phyloP scores from a whole-genome alignment of 2,797 vertebrate genomes.

The Amazonetta brasiliensis region DNA sequence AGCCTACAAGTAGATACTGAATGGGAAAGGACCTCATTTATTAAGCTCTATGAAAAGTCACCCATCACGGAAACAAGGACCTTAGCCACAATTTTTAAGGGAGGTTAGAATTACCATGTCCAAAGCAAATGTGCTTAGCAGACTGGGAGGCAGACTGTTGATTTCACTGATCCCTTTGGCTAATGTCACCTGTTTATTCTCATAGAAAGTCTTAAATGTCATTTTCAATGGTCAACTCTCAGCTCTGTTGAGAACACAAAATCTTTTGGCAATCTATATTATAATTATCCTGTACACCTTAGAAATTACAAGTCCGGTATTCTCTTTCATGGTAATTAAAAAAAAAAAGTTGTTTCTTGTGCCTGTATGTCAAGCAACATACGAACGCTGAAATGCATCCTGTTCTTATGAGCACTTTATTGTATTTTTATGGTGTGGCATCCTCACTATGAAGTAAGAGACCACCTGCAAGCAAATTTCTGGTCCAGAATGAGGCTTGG shows the following conservation, averaged over 20 bases:
- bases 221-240: constrained; percentile 2
- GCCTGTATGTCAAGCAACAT: no score
- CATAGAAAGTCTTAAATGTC: neutral
- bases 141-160: neutral
- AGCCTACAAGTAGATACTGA: constrained; percentile 44
- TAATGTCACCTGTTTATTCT: neutral
- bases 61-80: constrained; percentile 32
- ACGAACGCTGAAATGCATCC: neutral
- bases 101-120: constrained; percentile 19
- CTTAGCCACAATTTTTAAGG: constrained; percentile 27
- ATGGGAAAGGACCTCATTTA: constrained; percentile 16
- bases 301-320: neutral
- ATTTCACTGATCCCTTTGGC: neutral
- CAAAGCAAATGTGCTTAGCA: constrained; percentile 20
- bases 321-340: neutral
- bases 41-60: constrained; percentile 37
- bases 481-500: neutral
- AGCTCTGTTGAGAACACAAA: neutral
- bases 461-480: neutral
- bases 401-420: neutral
- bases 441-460: neutral
- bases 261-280: neutral
- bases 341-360: neutral
- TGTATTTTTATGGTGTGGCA: neutral
- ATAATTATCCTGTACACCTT: neutral